Conservation (phyloP, 2,113 vertebrate species). For the Corvus cornix region DNA sequence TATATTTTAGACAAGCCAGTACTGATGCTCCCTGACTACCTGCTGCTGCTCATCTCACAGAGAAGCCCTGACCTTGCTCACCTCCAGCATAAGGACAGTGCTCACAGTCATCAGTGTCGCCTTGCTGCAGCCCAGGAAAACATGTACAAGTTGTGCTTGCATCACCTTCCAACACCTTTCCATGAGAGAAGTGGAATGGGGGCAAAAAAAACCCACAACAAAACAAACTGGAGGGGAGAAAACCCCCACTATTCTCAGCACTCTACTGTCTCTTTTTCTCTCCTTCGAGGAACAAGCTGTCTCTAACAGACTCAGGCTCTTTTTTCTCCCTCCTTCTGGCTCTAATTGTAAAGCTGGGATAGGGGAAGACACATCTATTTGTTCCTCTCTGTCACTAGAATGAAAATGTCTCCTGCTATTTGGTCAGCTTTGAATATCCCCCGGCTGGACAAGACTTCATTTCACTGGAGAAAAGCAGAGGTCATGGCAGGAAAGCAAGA, state of each 20-base stretch:
- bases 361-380: not conserved
- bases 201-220: not conserved
- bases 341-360: not conserved
- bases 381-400: not conserved
- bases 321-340: not conserved
- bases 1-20: not conserved
- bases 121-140: not conserved
- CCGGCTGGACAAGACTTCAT: not conserved
- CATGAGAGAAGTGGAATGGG: accelerated
- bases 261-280: not conserved
- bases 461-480: not conserved
- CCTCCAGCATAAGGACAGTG: not conserved
- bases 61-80: not conserved
- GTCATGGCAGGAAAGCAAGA: not conserved
- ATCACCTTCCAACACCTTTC: not conserved
- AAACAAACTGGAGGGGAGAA: not conserved
- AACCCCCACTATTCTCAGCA: not conserved
- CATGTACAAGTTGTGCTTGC: accelerated
- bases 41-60: not conserved
- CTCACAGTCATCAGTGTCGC: not conserved
- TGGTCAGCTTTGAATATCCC: not conserved
- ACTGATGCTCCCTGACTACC: not conserved
- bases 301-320: not conserved
- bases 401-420: not conserved
- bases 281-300: not conserved